phyloP scores from a whole-genome alignment of 2,888 invertebrate species.

The Andrena bucephala region DNA sequence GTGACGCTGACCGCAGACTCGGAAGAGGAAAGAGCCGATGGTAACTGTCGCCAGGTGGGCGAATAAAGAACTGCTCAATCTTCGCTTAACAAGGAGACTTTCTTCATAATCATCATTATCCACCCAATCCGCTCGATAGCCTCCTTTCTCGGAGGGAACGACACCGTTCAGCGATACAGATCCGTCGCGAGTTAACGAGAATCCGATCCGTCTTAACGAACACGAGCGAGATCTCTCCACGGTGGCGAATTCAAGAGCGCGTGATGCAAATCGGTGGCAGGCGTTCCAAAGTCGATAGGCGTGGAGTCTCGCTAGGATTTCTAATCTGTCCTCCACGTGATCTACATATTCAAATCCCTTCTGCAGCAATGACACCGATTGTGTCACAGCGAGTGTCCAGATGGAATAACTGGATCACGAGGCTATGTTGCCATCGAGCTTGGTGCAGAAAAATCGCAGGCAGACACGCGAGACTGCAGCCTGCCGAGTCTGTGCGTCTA shows the following conservation, averaged over 20 bases:
- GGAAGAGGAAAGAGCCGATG: conserved; percentile 21
- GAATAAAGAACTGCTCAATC: conserved; percentile 2
- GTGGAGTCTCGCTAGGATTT: conserved; percentile 22
- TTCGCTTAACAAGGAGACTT: neutral
- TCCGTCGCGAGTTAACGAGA: neutral
- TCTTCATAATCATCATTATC: neutral
- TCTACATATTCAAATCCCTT: conserved; percentile 57
- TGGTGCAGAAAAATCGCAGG: neutral
- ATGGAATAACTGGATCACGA: neutral
- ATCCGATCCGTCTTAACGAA: neutral
- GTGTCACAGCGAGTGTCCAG: conserved; percentile 8
- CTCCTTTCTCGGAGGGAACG: neutral
- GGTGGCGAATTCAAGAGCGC: conserved; percentile 13
- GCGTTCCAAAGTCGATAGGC: conserved; percentile 45
- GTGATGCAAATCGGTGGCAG: conserved; percentile 33
- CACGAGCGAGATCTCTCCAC: neutral
- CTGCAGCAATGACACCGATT: conserved; percentile 40
- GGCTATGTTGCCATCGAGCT: neutral
- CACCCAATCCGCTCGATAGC: neutral
- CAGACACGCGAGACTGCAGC: neutral
- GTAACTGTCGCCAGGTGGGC: neutral
- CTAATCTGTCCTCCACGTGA: conserved; percentile 30
- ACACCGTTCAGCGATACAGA: neutral
- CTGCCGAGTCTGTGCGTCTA: neutral
- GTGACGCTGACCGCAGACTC: conserved; percentile 14